Evolutionary conservation across 2,797 vertebrate species (phyloP), one percentile per base, ranked within the genome.

Genomic region (Halcyon badia): DNA sequence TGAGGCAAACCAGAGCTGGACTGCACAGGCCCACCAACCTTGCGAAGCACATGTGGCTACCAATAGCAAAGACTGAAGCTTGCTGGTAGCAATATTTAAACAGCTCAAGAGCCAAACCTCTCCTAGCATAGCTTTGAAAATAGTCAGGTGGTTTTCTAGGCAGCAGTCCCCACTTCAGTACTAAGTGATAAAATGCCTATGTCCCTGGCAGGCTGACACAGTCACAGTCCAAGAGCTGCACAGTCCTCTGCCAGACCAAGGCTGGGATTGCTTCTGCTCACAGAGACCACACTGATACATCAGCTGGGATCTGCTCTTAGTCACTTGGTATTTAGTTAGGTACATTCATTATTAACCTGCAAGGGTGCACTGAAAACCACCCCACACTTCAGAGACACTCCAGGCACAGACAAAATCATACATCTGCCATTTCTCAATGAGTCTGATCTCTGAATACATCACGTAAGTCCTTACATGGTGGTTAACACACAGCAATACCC

Each of bases 381-480:
- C 6, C 57, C 11, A 26, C 14, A 5, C 3, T 26, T 39, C 26
- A 39, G 14, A 68, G 4, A 54, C 6, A 6, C 22, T 56, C 19
- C 2, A 3, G 28, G 46, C n/a, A 57, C 10, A 15, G 0, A 2
- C 8, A n/a, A 24, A 89, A 86, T 10, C 12, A 12, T 14, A 7
- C 13, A 52, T 39, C 31, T 73, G n/a, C 21, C 25, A 17, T n/a
- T 56, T 14, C 16, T 31, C 6, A 52, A 25, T 31, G 12, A 68
- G 60, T n/a, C 12, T 8, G 3, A 12, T 30, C 31, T 76, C n/a
- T 5, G 3, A 21, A 39, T 17, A 33, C 8, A 16, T 11, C 44
- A 22, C 10, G 0, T 11, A 46, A 35, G 10, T 30, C 22, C 10
- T 62, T 19, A 73, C 6, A 10, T 0, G 1, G 26, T 2, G 1